These are phyloP conservation scores for Aleiodes leptofemur DNA, from an alignment of 2,888 invertebrate species.

Conservation along the genomic window DNA sequence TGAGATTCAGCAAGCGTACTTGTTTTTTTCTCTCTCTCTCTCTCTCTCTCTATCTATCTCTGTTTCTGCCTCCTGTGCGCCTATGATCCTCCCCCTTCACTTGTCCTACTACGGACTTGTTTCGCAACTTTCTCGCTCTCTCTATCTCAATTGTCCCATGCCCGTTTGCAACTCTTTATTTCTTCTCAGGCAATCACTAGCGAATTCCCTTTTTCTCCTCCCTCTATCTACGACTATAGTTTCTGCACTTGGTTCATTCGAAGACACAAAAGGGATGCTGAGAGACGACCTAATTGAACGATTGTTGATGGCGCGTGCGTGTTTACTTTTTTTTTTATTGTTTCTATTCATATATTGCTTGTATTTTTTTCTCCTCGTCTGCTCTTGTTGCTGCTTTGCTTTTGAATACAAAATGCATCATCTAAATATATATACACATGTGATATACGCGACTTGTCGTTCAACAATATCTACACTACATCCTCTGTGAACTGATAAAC, in stretches of 20 bases:
- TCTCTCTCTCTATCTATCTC: slow-evolving; percentile 6
- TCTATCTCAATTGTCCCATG: too few species aligned
- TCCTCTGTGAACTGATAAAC: too few species aligned
- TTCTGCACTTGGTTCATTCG: slow-evolving; percentile 15
- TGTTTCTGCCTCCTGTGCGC: too few species aligned
- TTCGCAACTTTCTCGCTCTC: too few species aligned
- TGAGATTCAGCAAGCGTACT: slow-evolving; percentile 53
- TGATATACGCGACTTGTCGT: slow-evolving; percentile 25
- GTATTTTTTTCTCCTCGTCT: neutral
- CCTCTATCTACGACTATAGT: too few species aligned
- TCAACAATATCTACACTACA: slow-evolving; percentile 12
- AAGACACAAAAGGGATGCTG: slow-evolving; percentile 27
- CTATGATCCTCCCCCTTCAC: too few species aligned
- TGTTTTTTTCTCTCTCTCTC: neutral
- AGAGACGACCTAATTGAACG: slow-evolving; percentile 37
- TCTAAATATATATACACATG: slow-evolving; percentile 39
- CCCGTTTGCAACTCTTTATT: too few species aligned
- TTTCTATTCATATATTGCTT: too few species aligned
- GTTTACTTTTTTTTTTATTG: neutral
- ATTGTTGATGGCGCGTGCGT: slow-evolving; percentile 28
- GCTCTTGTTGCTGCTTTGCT: neutral
- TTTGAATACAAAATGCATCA: slow-evolving; percentile 42
- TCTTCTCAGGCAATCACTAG: slow-evolving; percentile 31
- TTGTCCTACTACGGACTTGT: too few species aligned
- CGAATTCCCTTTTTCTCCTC: neutral